Percentiles rank a stretch among this genome's conserved stretches.
phyloP scores from a whole-genome alignment of 1,140 invertebrate species.

The Drosophila sechellia region DNA sequence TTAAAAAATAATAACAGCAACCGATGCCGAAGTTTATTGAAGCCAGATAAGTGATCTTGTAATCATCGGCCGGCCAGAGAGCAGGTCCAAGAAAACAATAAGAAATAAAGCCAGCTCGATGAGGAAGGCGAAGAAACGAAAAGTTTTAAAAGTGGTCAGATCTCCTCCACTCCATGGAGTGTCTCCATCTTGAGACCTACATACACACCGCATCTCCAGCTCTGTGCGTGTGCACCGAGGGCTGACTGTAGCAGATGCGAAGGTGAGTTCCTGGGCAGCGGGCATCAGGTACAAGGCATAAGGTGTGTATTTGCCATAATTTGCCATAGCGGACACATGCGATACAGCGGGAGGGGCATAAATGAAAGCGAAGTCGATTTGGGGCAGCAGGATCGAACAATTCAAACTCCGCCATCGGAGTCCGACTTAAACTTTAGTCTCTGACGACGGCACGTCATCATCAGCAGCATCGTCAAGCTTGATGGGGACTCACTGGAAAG shows the following conservation, averaged over 20 bases:
- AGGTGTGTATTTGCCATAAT: slow-evolving; percentile 84
- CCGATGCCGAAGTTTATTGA: slow-evolving; percentile 76
- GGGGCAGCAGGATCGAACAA: slow-evolving; percentile 31
- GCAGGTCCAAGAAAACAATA: slow-evolving; percentile 62
- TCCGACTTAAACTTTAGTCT: slow-evolving; percentile 56
- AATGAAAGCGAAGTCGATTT: slow-evolving; percentile 71
- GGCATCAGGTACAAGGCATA: slow-evolving; percentile 32
- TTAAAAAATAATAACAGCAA: slow-evolving; percentile 82
- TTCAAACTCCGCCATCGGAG: slow-evolving; percentile 15
- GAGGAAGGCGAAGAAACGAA: slow-evolving; percentile 58
- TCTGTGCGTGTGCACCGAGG: slow-evolving; percentile 40
- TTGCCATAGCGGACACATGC: slow-evolving; percentile 78
- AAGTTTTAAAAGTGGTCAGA: slow-evolving; percentile 55
- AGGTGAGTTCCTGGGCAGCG: slow-evolving; percentile 5
- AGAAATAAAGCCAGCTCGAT: slow-evolving; percentile 73
- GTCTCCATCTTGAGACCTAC: slow-evolving; percentile 23
- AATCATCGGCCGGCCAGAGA: slow-evolving; percentile 57
- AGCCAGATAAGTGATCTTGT: slow-evolving; percentile 82
- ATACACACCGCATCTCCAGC: slow-evolving; percentile 9
- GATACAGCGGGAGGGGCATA: slow-evolving; percentile 24
- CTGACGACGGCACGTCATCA: slow-evolving; percentile 77
- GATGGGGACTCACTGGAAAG: slow-evolving; percentile 56
- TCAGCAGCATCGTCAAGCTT: slow-evolving; percentile 71
- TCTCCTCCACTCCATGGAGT: slow-evolving; percentile 31
- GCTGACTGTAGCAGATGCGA: slow-evolving; percentile 45